Evolutionary conservation across 2,888 invertebrate species (phyloP), one percentile per base, ranked within the genome.

Genomic region (Lasioglossum vierecki): DNA sequence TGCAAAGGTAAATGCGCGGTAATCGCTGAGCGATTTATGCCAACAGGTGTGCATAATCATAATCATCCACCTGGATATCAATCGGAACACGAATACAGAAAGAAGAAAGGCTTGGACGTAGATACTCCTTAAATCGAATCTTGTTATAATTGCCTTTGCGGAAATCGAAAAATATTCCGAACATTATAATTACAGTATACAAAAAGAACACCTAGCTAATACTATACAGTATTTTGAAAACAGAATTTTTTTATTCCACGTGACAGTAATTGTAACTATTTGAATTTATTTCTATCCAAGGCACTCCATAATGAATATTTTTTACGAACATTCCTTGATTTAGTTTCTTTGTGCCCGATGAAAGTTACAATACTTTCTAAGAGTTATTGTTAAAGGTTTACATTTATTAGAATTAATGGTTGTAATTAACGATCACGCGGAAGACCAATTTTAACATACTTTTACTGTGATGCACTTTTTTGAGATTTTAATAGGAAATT

Each of bases 1-100:
- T 93, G 93, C 81, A 91, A 91, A 41, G 93, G 93, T 76, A 93
- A 93, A 88, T 93, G 93, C 72, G 93, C 93, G 1, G 93, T 93
- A 35, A 93, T 93, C 39, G 92, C 93, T 6, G 93, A 93, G 70
- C 90, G 91, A 53, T 93, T 93, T 70, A 93, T 93, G 93, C 93
- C 93, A 3, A 93, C 93, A 6, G 93, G 92, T 30, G 93, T 93
- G n/a, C 88, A 88, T 49, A 91, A 93, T 60, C 93, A 93, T 76
- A 93, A 93, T 89, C 93, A 93, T 88, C 89, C 90, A 18, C 93
- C 93, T 44, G 93, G 92, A 66, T 93, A 93, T 84, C 92, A 93
- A 72, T 92, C 93, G 0, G 93, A 93, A 73, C 87, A 91, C n/a
- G 91, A 93, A 84, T 93, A 93, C 44, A 87, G 89, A 53, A 93